Conservation (phyloP, 2,888 invertebrate species). For the Tiliacea aurago region DNA sequence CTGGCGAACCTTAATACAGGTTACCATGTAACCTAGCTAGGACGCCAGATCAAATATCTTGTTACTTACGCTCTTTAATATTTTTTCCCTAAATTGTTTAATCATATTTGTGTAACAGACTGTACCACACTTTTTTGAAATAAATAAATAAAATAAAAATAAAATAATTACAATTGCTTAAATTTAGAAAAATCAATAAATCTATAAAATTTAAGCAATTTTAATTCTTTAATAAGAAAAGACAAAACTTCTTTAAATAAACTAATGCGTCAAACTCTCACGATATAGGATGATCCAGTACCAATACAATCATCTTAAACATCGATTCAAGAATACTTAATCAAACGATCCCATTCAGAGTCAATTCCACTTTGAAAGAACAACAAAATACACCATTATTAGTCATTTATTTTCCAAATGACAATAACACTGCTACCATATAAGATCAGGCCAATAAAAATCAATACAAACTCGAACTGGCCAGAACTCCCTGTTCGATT, state of each 20-base stretch:
- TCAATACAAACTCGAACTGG: conserved; percentile 60
- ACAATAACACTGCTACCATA: conserved; percentile 67
- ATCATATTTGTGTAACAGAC: too few relatives aligned
- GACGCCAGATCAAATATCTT: too few relatives aligned
- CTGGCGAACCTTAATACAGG: too few relatives aligned
- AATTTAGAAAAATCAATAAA: too few relatives aligned
- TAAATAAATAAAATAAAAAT: too few relatives aligned
- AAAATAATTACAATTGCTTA: too few relatives aligned
- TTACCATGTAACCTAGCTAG: too few relatives aligned
- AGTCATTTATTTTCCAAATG: conserved; percentile 67
- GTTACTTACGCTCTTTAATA: too few relatives aligned
- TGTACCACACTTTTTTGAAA: too few relatives aligned
- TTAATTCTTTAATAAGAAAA: neutral
- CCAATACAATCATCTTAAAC: conserved; percentile 9
- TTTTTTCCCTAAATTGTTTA: too few relatives aligned
- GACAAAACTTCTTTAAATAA: neutral
- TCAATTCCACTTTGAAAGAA: conserved; percentile 56
- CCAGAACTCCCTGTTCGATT: conserved; percentile 60
- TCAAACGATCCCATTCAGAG: conserved; percentile 53
- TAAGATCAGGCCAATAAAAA: conserved; percentile 61
- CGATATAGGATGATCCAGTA: neutral
- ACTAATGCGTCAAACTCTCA: neutral
- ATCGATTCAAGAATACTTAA: conserved; percentile 40
- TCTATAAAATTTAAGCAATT: neutral
- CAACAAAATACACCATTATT: conserved; percentile 57